Conservation (phyloP, 2,797 vertebrate genomes). For the Nasua narica region DNA sequence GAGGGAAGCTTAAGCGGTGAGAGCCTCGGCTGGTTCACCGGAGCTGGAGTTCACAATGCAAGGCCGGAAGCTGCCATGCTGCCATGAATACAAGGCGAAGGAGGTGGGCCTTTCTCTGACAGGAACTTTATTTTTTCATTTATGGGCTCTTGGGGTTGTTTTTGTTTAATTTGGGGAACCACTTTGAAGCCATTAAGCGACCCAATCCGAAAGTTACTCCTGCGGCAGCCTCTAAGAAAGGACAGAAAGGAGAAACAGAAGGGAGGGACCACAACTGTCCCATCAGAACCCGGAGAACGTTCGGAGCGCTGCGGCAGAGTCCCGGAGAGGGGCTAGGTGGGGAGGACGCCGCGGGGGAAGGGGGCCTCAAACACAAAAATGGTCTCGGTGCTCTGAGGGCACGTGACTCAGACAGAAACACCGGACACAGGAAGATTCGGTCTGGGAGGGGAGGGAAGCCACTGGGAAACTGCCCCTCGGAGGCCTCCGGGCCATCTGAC, state of each 20-base stretch:
- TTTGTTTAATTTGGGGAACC: not conserved
- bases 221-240: not conserved
- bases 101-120: not conserved
- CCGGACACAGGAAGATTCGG: no score
- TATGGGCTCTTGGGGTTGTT: not conserved
- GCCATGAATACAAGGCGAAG: not conserved
- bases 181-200: not conserved
- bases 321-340: accelerated
- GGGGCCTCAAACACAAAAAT: accelerated
- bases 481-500: not conserved
- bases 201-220: not conserved
- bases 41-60: not conserved
- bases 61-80: not conserved
- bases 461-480: not conserved
- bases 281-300: not conserved
- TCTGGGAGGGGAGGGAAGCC: not conserved
- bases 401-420: not conserved
- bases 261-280: not conserved
- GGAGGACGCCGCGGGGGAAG: not conserved
- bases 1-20: not conserved
- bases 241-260: not conserved
- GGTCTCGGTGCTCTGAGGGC: not conserved
- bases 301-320: accelerated
- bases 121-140: not conserved
- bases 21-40: not conserved